Base-by-base conservation (phyloP, 2,797 vertebrate species). In the Sylvia borin region DNA sequence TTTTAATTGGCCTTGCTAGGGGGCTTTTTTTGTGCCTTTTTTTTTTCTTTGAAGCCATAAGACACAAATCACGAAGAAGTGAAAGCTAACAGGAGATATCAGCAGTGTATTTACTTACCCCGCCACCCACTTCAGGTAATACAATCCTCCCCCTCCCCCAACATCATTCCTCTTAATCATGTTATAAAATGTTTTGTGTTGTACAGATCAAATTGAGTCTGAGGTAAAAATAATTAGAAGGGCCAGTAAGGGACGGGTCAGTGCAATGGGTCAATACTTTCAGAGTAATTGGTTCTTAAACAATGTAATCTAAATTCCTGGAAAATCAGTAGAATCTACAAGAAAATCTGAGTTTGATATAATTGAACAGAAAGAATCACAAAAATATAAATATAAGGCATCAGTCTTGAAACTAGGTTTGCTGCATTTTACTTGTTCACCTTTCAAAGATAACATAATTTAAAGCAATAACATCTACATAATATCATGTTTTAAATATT, bases 201-300 rank as follows among this genome's bases (percentile, higher is more conserved):
- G 31, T 74, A 83, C 87, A 45, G 65, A 29, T 85, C 64, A 95
- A 94, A 90, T 11, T 75, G 40, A 91, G 45, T 78, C 38, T 45
- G n/a, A 84, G 13, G 20, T 26, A 81, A 92, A 93, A 86, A 65
- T 29, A 96, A 80, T 45, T 19, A 93, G 38, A 88, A 91, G 21
- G 43, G n/a, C 80, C 58, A 86, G 24, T 11, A 85, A 45, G 3
- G 22, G 38, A 90, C 25, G 13, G 70, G 58, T 36, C 34, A 68
- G 22, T 51, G 47, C 18, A 90, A 79, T 11, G 31, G 10, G 25
- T 18, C 60, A 71, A n/a, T 80, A 29, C 11, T 85, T 92, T 51
- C 45, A 42, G 24, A 76, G 26, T 60, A 89, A 87, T 9, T 80
- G 22, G 9, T 88, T 88, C 65, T 78, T 83, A 86, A 84, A 68